Evolutionary conservation across 2,888 invertebrate genomes (phyloP), one percentile per base, ranked within the genome.

Genomic region (Eristalinus sepulchralis): DNA sequence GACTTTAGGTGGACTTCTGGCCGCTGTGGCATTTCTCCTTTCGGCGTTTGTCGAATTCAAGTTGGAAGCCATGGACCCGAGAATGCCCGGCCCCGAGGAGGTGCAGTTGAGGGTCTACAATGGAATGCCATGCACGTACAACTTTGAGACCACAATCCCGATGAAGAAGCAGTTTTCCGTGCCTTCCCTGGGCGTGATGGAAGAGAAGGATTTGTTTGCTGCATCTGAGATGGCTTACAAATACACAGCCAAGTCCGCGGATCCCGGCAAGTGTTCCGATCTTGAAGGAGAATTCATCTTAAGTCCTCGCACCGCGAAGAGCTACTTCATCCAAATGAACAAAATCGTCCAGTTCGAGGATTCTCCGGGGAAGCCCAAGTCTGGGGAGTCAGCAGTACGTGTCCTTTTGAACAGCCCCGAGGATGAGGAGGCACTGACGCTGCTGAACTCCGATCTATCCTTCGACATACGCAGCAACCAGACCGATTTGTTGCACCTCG

Each of bases 11-110:
- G 98, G 98, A 55, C 88, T 97, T 2, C 91, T 99, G 0, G 97
- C 98, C 0, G 96, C 96, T 0, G 73, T 94, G 0, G 96, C 99
- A 0, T 99, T 99, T 91, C 92, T 96, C 5, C 93, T 97, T 22
- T 97, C 99, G 0, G 98, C 96, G 0, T 91, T 96, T 27, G 94
- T 99, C 0, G 97, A 98, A 92, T 90, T 97, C 0, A 92, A 94
- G 36, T 93, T 98, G 76, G 95, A 97, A 94, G 93, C 94, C 81
- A 94, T 95, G 0, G 95, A 95, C 88, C 94, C 95, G 0, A 89
- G 93, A 0, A 72, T 95, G 13, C 95, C 96, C 1, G 89, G 93
- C 0, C 89, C 91, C 4, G 95, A 95, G 0, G 90, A 94, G 24
- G 94, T 94, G 0, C 96, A 97, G 89, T 88, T 97, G 20, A 93